Evolutionary conservation across 2,888 invertebrate species (phyloP), one percentile per base, ranked within the genome.

Genomic region (Catocala nupta): DNA sequence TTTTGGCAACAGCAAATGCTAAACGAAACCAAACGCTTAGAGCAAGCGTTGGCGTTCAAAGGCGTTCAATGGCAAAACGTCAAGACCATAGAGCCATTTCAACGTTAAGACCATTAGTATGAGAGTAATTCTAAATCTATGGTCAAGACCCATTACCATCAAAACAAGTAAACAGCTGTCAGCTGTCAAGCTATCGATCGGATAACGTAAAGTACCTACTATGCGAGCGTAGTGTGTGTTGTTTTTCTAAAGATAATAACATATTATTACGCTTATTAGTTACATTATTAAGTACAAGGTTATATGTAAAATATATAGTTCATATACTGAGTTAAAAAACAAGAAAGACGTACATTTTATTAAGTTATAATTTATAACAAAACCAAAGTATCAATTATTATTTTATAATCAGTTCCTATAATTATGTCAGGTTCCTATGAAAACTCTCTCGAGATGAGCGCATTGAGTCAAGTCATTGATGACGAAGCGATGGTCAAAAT

Each of bases 391-490:
- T 25, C 1, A 1, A 25, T 43, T 43, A 11, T 5, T 11, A 45
- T 45, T 45, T 48, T 33, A 58, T 51, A 54, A 64, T 49, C 25
- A 48, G 42, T 61, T 65, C 43, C 8, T 64, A 50, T 55, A 59
- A 71, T 60, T 57, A 71, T 72, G 63, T 70, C 69, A 75, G 77
- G 65, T 62, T 60, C 64, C 11, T 63, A 66, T 74, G 75, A 72
- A 67, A 77, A 77, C 5, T 48, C 59, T 6, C 25, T 65, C 63
- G 73, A 81, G 68, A 92, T 93, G 92, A 85, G 80, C 58, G 77
- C 80, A 55, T 76, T 91, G 68, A 93, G 93, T 78, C 87, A 86
- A 83, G 84, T 94, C 61, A 90, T 95, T 69, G 88, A 87, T 59
- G 77, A 87, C 71, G 87, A 89, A 43, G 86, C 89, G 65, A 90